These are phyloP conservation scores for Rhabdophis nuchalis DNA, from an alignment of 2,797 vertebrate genomes.

Conservation along the genomic window DNA sequence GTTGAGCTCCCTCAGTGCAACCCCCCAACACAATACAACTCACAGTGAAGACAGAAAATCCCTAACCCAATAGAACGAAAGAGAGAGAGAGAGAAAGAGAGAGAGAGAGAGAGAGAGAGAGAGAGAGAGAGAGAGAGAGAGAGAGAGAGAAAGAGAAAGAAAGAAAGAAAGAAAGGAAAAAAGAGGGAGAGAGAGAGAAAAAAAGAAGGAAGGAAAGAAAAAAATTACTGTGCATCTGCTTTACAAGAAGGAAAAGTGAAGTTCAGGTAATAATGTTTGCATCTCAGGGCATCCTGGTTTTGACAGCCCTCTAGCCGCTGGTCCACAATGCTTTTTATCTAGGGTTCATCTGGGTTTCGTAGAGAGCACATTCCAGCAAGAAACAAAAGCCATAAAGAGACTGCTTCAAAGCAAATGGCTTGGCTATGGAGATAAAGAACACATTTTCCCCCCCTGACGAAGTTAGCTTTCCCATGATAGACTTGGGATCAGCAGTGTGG, in stretches of 20 bases:
- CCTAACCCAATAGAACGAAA: too few relatives aligned
- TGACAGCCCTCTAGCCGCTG: neutral
- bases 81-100: too few relatives aligned
- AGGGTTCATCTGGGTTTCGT: neutral
- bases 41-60: too few relatives aligned
- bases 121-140: fast-evolving
- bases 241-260: neutral
- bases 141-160: too few relatives aligned
- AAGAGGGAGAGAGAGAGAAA: too few relatives aligned
- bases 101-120: fast-evolving
- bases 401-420: neutral
- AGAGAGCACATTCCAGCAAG: neutral
- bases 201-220: too few relatives aligned
- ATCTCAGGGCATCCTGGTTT: neutral
- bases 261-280: neutral
- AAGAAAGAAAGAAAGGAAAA: too few relatives aligned
- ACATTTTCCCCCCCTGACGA: neutral
- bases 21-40: too few relatives aligned
- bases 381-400: neutral
- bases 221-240: neutral
- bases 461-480: neutral
- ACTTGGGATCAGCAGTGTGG: neutral
- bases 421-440: neutral
- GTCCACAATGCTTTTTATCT: neutral
- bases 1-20: too few relatives aligned